phyloP scores from a whole-genome alignment of 1,140 invertebrate genomes.

The Brachionus koreanus region DNA sequence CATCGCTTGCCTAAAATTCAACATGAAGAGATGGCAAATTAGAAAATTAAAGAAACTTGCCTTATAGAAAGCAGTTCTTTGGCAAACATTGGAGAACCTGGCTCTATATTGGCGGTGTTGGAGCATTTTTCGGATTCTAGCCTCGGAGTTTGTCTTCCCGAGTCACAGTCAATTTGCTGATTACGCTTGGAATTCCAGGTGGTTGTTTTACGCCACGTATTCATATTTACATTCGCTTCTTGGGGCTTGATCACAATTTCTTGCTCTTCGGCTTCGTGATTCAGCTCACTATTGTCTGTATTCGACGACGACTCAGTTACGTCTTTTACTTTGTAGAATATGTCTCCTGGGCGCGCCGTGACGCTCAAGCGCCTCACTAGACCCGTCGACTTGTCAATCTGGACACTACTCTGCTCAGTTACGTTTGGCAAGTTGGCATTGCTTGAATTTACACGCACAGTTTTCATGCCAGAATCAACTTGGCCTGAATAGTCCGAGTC shows the following conservation, averaged over 20 bases:
- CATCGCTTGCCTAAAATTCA: conserved; percentile 41
- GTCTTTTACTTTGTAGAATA: conserved; percentile 43
- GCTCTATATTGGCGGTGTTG: neutral
- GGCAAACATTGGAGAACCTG: conserved; percentile 29
- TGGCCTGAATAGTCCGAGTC: neutral
- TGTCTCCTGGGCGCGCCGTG: conserved; percentile 29
- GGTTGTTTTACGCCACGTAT: conserved; percentile 34
- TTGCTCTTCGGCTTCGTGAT: conserved; percentile 1
- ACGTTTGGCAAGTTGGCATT: neutral
- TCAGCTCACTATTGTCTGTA: neutral
- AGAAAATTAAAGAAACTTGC: conserved; percentile 22
- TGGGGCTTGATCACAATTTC: neutral
- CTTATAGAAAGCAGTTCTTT: conserved; percentile 30
- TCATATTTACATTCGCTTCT: neutral
- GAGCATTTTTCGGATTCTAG: neutral
- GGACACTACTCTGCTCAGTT: neutral
- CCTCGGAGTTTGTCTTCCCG: neutral
- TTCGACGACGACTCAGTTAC: conserved; percentile 32
- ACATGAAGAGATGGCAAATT: neutral
- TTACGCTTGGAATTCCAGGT: conserved; percentile 37
- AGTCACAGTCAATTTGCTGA: neutral
- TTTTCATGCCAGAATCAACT: conserved; percentile 14
- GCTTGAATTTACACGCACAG: neutral
- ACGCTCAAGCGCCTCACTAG: conserved; percentile 20
- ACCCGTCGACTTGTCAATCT: neutral